Conservation (phyloP, 2,113 vertebrate species). For the Atrichornis clamosus region DNA sequence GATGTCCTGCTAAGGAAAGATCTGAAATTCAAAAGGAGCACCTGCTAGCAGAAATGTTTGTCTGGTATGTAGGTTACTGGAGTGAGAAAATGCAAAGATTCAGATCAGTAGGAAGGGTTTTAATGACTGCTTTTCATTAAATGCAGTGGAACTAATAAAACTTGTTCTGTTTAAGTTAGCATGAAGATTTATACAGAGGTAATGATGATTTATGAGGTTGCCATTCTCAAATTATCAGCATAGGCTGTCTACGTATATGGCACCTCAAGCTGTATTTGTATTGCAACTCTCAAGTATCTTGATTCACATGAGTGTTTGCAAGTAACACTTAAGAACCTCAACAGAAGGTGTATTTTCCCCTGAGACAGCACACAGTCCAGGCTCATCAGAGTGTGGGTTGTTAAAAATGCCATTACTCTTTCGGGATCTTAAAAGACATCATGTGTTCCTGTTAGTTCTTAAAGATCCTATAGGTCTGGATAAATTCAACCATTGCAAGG, state of each 20-base stretch:
- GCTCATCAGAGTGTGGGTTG: not conserved
- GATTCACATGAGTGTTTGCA: not conserved
- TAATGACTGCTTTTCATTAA: constrained; percentile 35
- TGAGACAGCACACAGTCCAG: not conserved
- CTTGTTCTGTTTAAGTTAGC: not conserved
- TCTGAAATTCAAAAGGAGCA: not conserved
- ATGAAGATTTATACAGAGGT: not conserved
- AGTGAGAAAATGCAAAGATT: not conserved
- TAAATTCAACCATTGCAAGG: not conserved
- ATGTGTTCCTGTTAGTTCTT: not conserved
- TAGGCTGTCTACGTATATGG: not conserved
- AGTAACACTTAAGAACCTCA: not conserved
- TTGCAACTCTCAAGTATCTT: not conserved
- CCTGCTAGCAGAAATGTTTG: not conserved
- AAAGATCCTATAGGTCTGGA: not conserved
- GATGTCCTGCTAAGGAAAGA: not conserved
- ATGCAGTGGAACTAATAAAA: not conserved
- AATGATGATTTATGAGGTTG: not conserved
- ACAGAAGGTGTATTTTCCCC: not conserved
- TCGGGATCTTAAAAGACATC: not conserved
- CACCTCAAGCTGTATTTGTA: not conserved
- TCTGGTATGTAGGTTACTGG: not conserved
- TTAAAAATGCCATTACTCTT: not conserved
- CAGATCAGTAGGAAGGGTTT: not conserved
- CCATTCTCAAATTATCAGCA: not conserved